Conservation (phyloP, 2,113 vertebrate species). For the Bufo gargarizans region DNA sequence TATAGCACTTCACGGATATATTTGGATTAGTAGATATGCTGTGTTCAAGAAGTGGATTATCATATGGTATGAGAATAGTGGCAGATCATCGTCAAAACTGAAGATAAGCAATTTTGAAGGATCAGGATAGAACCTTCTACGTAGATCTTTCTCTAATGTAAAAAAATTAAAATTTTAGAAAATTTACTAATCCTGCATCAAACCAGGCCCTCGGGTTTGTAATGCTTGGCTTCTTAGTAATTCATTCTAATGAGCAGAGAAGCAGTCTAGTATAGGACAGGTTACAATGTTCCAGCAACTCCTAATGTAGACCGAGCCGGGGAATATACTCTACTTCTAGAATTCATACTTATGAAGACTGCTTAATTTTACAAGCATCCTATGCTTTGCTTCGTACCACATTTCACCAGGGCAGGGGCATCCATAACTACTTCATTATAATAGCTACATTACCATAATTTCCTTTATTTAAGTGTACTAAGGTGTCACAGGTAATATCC, state of each 20-base stretch:
- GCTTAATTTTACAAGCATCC: constrained; percentile 1
- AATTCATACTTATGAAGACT: background rate
- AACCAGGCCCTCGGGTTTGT: background rate
- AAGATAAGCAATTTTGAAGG: background rate
- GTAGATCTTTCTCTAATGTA: background rate
- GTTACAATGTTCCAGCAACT: background rate
- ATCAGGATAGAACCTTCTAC: background rate
- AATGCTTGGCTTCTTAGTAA: background rate
- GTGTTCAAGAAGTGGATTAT: background rate
- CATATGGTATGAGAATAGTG: background rate
- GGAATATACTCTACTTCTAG: background rate
- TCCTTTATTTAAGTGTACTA: constrained; percentile 31
- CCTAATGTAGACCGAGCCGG: constrained; percentile 4
- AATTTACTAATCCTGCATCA: background rate
- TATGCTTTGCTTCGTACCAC: background rate
- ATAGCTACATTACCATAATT: constrained; percentile 31
- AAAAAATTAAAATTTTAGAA: background rate
- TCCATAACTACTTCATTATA: constrained; percentile 29
- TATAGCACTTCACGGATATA: background rate
- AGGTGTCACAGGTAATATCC: constrained; percentile 33
- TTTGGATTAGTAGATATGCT: background rate
- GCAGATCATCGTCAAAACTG: background rate
- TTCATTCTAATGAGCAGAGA: background rate
- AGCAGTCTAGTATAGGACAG: background rate
- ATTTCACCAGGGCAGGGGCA: constrained; percentile 7